These are phyloP conservation scores for Caenorhabditis sulstoni DNA, from an alignment of 2,888 invertebrate species.

Conservation along the genomic window DNA sequence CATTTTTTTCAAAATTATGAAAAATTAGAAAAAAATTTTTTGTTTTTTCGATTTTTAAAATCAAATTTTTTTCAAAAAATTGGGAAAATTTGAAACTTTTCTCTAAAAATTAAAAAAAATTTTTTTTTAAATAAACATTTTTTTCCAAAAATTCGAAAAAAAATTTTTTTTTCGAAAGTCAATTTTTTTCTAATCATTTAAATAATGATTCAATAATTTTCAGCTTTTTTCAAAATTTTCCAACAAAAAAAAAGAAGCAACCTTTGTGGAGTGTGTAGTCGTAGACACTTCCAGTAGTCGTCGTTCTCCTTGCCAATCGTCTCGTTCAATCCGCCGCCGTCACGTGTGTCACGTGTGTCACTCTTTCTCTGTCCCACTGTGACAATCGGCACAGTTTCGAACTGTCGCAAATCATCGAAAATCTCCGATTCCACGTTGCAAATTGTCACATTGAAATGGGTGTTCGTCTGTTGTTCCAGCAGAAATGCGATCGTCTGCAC, in stretches of 20 bases:
- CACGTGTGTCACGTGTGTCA: neutral
- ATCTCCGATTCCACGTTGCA: constrained; percentile 46
- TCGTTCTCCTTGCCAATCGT: constrained; percentile 61
- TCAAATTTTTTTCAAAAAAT: too few relatives aligned
- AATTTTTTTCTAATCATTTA: neutral
- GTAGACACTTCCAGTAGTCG: constrained; percentile 70
- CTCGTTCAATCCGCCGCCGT: constrained; percentile 1
- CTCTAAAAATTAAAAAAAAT: too few relatives aligned
- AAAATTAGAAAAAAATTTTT: too few relatives aligned
- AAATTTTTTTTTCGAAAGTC: constrained; percentile 4
- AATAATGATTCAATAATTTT: too few relatives aligned
- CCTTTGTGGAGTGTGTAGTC: constrained; percentile 20
- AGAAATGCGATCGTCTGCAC: constrained; percentile 45
- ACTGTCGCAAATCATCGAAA: constrained; percentile 29
- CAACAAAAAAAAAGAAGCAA: too few relatives aligned
- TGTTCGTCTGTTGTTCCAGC: constrained; percentile 24
- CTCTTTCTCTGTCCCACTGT: neutral
- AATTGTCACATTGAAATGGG: constrained; percentile 25
- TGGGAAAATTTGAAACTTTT: too few relatives aligned
- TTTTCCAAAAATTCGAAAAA: constrained; percentile 4
- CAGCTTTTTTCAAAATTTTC: too few relatives aligned
- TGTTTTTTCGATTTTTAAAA: too few relatives aligned
- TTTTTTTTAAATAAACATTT: neutral
- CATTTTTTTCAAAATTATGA: too few relatives aligned
- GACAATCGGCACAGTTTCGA: constrained; percentile 2